phyloP scores from a whole-genome alignment of 2,113 vertebrate species.

The Chloroceryle aenea region DNA sequence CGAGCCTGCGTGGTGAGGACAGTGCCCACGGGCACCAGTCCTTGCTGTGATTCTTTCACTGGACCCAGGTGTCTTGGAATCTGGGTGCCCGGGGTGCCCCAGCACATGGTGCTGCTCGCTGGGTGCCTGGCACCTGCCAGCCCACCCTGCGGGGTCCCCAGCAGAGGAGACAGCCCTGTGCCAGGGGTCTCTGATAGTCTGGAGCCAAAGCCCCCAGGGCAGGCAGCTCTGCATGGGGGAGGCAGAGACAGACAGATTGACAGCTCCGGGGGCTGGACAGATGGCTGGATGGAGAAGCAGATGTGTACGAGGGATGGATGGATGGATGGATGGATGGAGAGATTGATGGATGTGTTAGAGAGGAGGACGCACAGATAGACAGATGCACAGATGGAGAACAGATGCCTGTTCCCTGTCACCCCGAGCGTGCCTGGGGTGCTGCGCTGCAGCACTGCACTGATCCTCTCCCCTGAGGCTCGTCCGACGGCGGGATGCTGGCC shows the following conservation, averaged over 20 bases:
- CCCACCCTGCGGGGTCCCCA: not conserved
- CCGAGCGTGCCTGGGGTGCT: not conserved
- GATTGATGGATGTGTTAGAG: conserved; percentile 34
- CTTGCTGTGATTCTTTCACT: no score
- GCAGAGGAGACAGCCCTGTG: not conserved
- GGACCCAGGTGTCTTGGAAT: no score
- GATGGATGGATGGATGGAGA: not conserved
- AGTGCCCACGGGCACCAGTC: no score
- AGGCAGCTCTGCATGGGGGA: no score
- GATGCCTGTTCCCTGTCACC: not conserved
- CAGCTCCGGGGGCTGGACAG: not conserved
- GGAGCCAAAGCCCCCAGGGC: no score
- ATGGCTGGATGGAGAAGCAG: not conserved
- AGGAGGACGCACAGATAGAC: not conserved
- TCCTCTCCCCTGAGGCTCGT: not conserved
- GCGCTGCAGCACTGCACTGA: rapidly evolving
- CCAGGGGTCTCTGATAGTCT: no score
- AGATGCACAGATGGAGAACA: conserved; percentile 18
- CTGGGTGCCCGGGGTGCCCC: no score
- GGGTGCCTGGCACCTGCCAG: no score
- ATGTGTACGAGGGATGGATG: not conserved
- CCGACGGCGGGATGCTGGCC: rapidly evolving
- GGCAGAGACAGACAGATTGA: not conserved
- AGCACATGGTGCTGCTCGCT: no score
- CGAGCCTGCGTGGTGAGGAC: no score